Percentiles rank a stretch among this genome's conserved stretches.
phyloP scores from a whole-genome alignment of 2,888 invertebrate species.

The Tachina fera region DNA sequence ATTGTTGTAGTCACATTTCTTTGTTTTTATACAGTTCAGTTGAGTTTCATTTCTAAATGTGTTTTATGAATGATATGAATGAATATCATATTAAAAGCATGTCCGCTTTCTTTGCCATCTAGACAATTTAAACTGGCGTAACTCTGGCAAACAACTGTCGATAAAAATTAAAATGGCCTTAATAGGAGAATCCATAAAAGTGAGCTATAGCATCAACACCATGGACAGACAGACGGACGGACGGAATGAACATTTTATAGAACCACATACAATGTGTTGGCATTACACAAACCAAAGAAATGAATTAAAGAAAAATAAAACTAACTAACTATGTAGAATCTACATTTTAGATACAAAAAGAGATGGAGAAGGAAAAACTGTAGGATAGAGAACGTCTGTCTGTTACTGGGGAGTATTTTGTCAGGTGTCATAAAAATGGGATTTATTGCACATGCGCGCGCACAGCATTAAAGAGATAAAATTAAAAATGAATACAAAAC shows the following conservation, averaged over 20 bases:
- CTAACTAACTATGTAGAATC: neutral
- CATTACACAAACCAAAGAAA: constrained; percentile 15
- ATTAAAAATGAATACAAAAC: constrained; percentile 42
- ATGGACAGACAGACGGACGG: constrained; percentile 15
- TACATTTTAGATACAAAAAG: neutral
- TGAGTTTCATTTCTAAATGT: constrained; percentile 26
- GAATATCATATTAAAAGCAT: constrained; percentile 67
- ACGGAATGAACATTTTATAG: neutral
- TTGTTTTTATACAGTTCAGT: constrained; percentile 20
- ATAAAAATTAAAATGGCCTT: constrained; percentile 68
- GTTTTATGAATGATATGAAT: constrained; percentile 56
- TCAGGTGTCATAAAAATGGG: constrained; percentile 81
- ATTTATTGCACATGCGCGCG: constrained; percentile 82
- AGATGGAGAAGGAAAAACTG: constrained; percentile 24
- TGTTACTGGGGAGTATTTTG: constrained; percentile 77
- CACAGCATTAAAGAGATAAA: constrained; percentile 59
- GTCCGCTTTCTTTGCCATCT: constrained; percentile 58
- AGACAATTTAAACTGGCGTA: constrained; percentile 65
- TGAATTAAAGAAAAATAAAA: neutral
- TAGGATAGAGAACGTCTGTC: constrained; percentile 27
- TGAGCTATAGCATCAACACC: constrained; percentile 58
- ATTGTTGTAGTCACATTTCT: constrained; percentile 31
- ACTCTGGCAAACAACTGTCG: constrained; percentile 66
- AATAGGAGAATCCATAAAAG: constrained; percentile 67
- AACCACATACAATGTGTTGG: constrained; percentile 40